Conservation (phyloP, 37 sponge, comb jelly and placozoan species). For the Axinella damicornis region DNA sequence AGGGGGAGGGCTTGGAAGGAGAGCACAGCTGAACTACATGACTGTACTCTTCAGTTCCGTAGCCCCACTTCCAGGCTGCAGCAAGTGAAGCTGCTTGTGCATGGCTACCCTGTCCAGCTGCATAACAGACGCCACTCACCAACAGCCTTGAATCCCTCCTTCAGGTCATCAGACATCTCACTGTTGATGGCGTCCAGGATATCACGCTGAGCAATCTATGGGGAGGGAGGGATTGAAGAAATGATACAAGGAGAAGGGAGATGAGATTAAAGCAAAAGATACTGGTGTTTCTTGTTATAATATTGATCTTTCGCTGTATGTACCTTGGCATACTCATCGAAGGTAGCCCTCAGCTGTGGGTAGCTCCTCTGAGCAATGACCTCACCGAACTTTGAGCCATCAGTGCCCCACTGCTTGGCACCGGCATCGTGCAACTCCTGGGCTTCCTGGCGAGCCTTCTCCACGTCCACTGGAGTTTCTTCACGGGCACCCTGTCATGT, state of each 20-base stretch:
- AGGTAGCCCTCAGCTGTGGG: slow-evolving; percentile 85
- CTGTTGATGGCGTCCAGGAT: slow-evolving; percentile 84
- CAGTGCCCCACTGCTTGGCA: slow-evolving; percentile 91
- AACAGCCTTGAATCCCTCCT: slow-evolving; percentile 75
- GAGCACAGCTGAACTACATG: neutral
- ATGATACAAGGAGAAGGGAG: no score
- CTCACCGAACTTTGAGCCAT: slow-evolving; percentile 87
- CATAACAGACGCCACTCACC: neutral
- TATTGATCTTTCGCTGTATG: no score
- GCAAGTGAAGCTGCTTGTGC: no score
- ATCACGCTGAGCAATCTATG: slow-evolving; percentile 81
- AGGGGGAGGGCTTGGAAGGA: no score
- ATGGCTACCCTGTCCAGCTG: no score
- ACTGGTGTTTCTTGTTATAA: no score
- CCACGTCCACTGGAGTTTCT: slow-evolving; percentile 74
- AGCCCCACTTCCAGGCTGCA: no score
- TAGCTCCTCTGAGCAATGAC: slow-evolving; percentile 79
- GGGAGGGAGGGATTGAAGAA: no score
- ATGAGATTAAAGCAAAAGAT: slow-evolving; percentile 42
- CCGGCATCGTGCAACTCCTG: slow-evolving; percentile 89
- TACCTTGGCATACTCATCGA: slow-evolving; percentile 75
- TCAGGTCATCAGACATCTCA: slow-evolving; percentile 90
- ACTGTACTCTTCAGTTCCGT: no score
- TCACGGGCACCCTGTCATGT: slow-evolving; percentile 76
- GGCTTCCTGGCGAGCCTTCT: slow-evolving; percentile 85